Evolutionary conservation across 2,797 vertebrate species (phyloP), one percentile per base, ranked within the genome.

Genomic region (Tauraco hartlaubi): DNA sequence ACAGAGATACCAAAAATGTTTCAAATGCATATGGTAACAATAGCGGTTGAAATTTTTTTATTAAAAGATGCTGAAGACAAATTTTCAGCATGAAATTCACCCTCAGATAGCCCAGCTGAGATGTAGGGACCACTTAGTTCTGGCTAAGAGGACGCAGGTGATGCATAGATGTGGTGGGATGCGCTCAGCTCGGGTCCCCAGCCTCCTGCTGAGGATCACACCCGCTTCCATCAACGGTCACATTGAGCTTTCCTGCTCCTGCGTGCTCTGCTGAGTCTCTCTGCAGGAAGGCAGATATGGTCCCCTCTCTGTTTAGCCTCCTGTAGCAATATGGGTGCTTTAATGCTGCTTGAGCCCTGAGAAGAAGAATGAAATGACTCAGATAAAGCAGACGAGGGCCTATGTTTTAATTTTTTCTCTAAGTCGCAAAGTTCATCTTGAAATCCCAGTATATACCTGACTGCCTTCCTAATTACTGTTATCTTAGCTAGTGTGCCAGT

Each of bases 391-490:
- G 78, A 21, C 1, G 0, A 37, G 54, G 10, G 54, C 12, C 77
- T 62, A 72, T 61, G 37, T 28, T 87, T 89, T 67, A 19, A 46
- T 79, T 80, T 95, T 90, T 83, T 59, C 26, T 76, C 66, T 35
- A 49, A 91, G 86, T 67, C 12, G 35, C 49, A 46, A 67, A 75
- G 69, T 91, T 88, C 63, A 68, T 82, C 68, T 91, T 63, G 59
- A 87, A 94, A 91, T 67, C 77, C 86, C 7, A 8, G 31, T 13
- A 58, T 63, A 41, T 33, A 92, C 87, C 85, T 91, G 64, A 63
- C 88, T 94, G 81, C 66, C 81, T 96, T 96, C 90, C 72, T 95
- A 93, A 95, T 82, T 90, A 69, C 62, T 72, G 68, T 85, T 96
- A 87, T 96, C 93, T 97, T 72, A 58, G 73, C 75, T 89, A 61